Base-by-base conservation (phyloP, 2,888 invertebrate species). In the Eupithecia inturbata region DNA sequence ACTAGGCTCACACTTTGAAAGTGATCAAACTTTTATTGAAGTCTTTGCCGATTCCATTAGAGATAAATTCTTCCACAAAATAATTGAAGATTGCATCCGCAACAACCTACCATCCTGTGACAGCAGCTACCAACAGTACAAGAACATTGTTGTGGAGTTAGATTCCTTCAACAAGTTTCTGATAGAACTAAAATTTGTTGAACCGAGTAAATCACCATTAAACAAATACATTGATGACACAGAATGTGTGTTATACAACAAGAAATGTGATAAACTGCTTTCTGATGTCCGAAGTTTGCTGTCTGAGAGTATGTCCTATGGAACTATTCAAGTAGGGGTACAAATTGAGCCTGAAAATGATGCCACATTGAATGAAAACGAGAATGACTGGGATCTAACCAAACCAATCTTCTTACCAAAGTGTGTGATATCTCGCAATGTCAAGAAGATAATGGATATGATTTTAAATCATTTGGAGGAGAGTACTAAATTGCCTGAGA, bases 121-220 rank as follows among this genome's bases (percentile, higher is more conserved):
- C 57, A 88, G 90, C 70, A 92, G 88, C 63, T 92, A 92, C 39
- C 80, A 92, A 68, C 85, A 88, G 31, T 95, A 95, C 78, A 91
- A 92, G 72, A 90, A 88, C 33, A 89, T 94, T 71, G 93, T 92
- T 12, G 72, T 89, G 0, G 95, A 95, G 73, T 79, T 95, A 62
- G 93, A 94, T 77, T 85, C 87, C 0, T 95, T 95, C 76, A 94
- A 94, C 77, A 93, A 92, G 71, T 94, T 94, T 78, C 78, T 95
- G 7, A 88, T 94, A 62, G 94, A 95, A 22, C 78, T 94, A n/a
- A 92, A 93, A 79, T 95, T 95, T 82, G 89, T 93, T 6, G 86
- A 90, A 49, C 82, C 88, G 0, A 82, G 86, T 1, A 81, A 89
- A 63, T 95, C 95, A 31, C 94, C 94, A 0, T 80, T 95, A 1